Conservation (phyloP, 2,888 invertebrate species). For the Epicampocera succincta region DNA sequence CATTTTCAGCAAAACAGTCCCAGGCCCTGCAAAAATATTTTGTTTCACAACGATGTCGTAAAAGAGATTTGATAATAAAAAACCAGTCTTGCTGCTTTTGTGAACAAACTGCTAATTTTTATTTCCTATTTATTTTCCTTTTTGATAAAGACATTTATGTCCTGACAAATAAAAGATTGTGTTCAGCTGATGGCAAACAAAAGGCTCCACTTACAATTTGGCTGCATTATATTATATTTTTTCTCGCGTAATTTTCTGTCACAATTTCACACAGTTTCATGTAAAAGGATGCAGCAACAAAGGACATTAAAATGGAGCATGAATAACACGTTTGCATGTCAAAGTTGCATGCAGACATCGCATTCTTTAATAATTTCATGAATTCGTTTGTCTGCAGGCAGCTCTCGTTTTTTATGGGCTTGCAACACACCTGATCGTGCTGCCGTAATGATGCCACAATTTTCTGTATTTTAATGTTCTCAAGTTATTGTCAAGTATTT, state of each 20-base stretch:
- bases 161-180: neutral
- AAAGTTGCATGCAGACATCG: neutral
- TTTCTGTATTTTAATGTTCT: slow-evolving; percentile 33
- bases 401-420: too few relatives aligned
- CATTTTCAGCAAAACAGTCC: too few relatives aligned
- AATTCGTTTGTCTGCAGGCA: too few relatives aligned
- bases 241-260: neutral
- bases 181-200: slow-evolving; percentile 4
- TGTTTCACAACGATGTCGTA: too few relatives aligned
- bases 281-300: slow-evolving; percentile 6
- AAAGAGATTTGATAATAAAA: too few relatives aligned
- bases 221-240: slow-evolving; percentile 15
- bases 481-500: slow-evolving; percentile 27
- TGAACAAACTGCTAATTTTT: too few relatives aligned
- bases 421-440: too few relatives aligned
- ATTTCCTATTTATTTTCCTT: too few relatives aligned
- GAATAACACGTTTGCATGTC: slow-evolving; percentile 2
- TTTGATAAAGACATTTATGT: neutral
- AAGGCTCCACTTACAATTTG: slow-evolving; percentile 1
- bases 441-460: neutral
- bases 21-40: too few relatives aligned
- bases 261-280: neutral
- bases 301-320: neutral
- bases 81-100: too few relatives aligned
- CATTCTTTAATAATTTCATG: neutral